Evolutionary conservation across 2,113 vertebrate species (phyloP), one percentile per base, ranked within the genome.

Genomic region (Hylia prasina): DNA sequence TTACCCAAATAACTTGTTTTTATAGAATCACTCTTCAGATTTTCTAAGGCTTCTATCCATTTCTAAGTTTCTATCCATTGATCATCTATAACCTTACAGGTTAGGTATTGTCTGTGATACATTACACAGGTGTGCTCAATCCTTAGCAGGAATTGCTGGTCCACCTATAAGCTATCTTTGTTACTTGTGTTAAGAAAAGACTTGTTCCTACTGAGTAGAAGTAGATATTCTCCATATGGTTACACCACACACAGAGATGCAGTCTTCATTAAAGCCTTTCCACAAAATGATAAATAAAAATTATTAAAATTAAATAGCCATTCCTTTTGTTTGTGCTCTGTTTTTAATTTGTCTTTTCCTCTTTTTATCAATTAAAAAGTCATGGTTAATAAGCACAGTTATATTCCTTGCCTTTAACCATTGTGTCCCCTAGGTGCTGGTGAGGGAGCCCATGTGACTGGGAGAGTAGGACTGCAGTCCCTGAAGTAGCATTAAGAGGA

Each of bases 321-420:
- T 75, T 68, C 27, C 7, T 81, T 80, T 87, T 48, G 8, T 28
- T 87, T 75, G 23, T 75, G 51, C 13, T 87, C 25, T 86, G 42
- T 6, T 81, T 81, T 40, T 37, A 48, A 60, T n/a, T 88, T 93
- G 64, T 82, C 37, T 56, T 66, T 85, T 69, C 27, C 27, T 37
- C 40, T 87, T 92, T 65, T 37, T 61, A 81, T 84, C 44, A 51
- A 28, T 84, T 87, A 85, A 89, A 92, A 63, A 73, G 7, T 54
- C 42, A 68, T 28, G 21, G 14, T 78, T 82, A 93, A 91, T 78
- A 79, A 78, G n/a, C 13, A 84, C 11, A 71, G 39, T 58, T 68
- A 47, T 87, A 87, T 94, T 87, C 17, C 15, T 89, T 91, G 58
- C 37, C 81, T 87, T 91, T 71, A 96, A 91, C 70, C 33, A 84